phyloP scores from a whole-genome alignment of 2,797 vertebrate species.

The Gymnothorax javanicus region DNA sequence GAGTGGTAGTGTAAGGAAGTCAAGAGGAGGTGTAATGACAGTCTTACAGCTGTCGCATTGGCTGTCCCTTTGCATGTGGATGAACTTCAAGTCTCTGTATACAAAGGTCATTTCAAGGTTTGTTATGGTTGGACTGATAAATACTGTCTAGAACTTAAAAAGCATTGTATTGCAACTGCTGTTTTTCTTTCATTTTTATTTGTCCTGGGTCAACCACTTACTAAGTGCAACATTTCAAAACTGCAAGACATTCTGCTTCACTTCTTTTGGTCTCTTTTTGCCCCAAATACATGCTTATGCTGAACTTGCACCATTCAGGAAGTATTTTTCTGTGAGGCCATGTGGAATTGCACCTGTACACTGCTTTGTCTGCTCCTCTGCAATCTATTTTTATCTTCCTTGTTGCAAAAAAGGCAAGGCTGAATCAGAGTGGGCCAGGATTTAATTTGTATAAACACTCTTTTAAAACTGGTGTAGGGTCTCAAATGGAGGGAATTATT shows the following conservation, averaged over 20 bases:
- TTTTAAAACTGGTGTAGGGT: too few species aligned
- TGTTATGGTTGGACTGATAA: neutral
- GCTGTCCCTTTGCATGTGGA: neutral
- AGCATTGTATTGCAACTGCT: neutral
- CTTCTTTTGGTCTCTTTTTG: neutral
- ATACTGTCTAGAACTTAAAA: conserved; percentile 1
- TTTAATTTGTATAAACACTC: neutral
- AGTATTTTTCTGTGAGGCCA: neutral
- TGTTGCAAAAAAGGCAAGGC: neutral
- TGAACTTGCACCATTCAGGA: conserved; percentile 9
- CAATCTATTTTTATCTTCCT: conserved; percentile 17
- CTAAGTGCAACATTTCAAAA: neutral
- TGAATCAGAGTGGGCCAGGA: neutral
- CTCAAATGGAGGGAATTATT: too few species aligned
- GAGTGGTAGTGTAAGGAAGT: neutral
- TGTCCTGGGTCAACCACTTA: conserved; percentile 19
- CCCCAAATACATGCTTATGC: neutral
- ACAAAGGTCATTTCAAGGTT: conserved; percentile 4
- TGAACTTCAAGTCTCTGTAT: neutral
- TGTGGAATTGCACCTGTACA: conserved; percentile 13
- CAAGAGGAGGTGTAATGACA: conserved; percentile 8
- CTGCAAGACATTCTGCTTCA: neutral
- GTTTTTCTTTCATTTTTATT: neutral
- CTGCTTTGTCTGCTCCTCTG: conserved; percentile 22
- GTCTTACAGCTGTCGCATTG: neutral